These are phyloP conservation scores for Drosophila truncata DNA, from an alignment of 1,140 invertebrate species.

Conservation along the genomic window DNA sequence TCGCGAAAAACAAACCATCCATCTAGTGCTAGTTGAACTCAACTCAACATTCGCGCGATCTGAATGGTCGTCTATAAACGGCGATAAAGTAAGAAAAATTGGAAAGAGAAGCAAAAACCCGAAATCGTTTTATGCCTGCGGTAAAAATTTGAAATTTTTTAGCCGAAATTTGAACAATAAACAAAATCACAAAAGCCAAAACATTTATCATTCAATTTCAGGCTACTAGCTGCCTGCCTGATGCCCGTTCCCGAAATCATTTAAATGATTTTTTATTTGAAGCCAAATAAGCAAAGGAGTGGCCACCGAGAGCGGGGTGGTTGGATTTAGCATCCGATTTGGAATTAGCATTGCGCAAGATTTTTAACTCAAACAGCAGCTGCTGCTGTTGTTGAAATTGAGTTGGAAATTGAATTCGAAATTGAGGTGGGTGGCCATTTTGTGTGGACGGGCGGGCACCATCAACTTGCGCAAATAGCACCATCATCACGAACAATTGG, in stretches of 20 bases:
- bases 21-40: slow-evolving; percentile 48
- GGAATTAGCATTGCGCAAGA: slow-evolving; percentile 71
- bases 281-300: slow-evolving; percentile 81
- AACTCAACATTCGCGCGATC: slow-evolving; percentile 63
- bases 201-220: slow-evolving; percentile 81
- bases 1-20: slow-evolving; percentile 60
- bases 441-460: slow-evolving; percentile 55
- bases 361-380: slow-evolving; percentile 73
- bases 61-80: slow-evolving; percentile 63
- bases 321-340: slow-evolving; percentile 10
- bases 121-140: slow-evolving; percentile 75
- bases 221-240: slow-evolving; percentile 6
- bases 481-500: slow-evolving; percentile 71
- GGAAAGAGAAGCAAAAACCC: slow-evolving; percentile 19
- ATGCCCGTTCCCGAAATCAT: slow-evolving; percentile 61
- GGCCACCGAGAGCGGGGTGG: slow-evolving; percentile 27
- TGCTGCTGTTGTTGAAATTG: slow-evolving; percentile 14
- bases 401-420: slow-evolving; percentile 23
- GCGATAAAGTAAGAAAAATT: slow-evolving; percentile 24
- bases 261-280: slow-evolving; percentile 83
- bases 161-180: slow-evolving; percentile 81
- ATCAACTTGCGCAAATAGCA: slow-evolving; percentile 76
- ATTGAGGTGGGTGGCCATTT: slow-evolving; percentile 81
- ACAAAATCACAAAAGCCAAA: slow-evolving; percentile 84
- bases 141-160: slow-evolving; percentile 77